These are phyloP conservation scores for Standfussiana lucernea DNA, from an alignment of 2,888 invertebrate genomes.

Conservation along the genomic window DNA sequence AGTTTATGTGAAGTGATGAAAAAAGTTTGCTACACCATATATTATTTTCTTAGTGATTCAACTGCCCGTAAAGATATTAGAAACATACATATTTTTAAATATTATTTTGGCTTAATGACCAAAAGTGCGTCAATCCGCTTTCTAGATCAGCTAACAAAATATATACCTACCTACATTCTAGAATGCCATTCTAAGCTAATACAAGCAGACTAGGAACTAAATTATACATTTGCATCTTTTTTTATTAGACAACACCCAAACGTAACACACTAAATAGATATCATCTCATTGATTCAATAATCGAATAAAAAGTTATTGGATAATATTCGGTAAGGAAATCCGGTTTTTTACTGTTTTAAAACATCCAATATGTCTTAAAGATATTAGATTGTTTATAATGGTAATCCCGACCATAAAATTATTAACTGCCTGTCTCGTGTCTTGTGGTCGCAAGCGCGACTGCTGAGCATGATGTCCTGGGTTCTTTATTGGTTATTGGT, in stretches of 20 bases:
- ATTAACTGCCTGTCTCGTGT: too few relatives aligned
- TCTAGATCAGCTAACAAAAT: slow-evolving; percentile 5
- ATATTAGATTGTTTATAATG: background rate
- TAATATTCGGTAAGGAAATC: background rate
- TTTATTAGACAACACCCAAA: slow-evolving; percentile 2
- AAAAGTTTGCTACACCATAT: background rate
- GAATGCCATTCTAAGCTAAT: background rate
- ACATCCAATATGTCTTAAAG: background rate
- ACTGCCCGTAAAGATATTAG: background rate
- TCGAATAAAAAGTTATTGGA: background rate
- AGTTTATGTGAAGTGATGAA: background rate
- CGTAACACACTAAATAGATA: slow-evolving; percentile 12
- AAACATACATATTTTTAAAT: slow-evolving; percentile 15
- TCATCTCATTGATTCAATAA: slow-evolving; percentile 23
- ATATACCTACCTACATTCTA: background rate
- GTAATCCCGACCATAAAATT: background rate
- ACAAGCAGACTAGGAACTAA: background rate
- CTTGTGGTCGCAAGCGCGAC: too few relatives aligned
- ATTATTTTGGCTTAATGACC: background rate
- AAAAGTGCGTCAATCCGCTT: slow-evolving; percentile 23
- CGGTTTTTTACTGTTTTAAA: background rate
- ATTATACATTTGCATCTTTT: slow-evolving; percentile 23
- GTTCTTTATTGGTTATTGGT: too few relatives aligned
- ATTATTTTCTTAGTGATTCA: background rate
- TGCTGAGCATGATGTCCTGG: too few relatives aligned